Evolutionary conservation across 2,888 invertebrate species (phyloP), one percentile per base, ranked within the genome.

Genomic region (Chorisops tibialis): DNA sequence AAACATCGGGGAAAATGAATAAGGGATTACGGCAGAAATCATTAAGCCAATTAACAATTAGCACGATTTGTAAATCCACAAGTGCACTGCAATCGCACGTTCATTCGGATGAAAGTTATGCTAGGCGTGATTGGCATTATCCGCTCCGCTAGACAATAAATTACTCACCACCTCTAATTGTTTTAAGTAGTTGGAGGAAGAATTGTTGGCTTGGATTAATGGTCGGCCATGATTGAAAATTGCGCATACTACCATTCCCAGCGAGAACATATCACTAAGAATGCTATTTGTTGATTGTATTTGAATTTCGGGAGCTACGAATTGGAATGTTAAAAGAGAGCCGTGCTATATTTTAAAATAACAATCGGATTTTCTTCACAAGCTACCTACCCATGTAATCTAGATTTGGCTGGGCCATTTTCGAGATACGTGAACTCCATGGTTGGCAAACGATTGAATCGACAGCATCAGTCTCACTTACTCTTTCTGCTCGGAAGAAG

Each of bases 231-330:
- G 84, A 80, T 96, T 96, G 81, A 93, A 97, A 62, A 97, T 85
- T 63, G 96, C 86, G 75, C 93, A 93, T 69, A 98, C 88, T 59
- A 96, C 88, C 85, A 98, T 88, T 16, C 97, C 98, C 68, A 98
- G 81, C 0, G 96, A 95, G 79, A 91, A 99, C 90, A 98, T 96
- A 78, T 99, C 98, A 69, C 95, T 95, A 47, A 91, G 83, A 59
- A 91, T 88, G 74, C 90, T 92, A 80, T 90, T 91, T 51, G 85
- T 83, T 22, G 91, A 90, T 69, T 85, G 85, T 22, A 85, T 84
- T 79, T 97, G 96, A 45, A 91, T 87, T 81, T 99, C 98, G 1
- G 98, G 98, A 58, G 98, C 97, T 88, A 83, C 70, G 77, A 77
- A 30, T 30, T 30, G 30, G 30, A 35, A 51, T 9, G 16, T 14